These are phyloP conservation scores for Cydia splendana DNA, from an alignment of 1,140 invertebrate species.

Conservation along the genomic window DNA sequence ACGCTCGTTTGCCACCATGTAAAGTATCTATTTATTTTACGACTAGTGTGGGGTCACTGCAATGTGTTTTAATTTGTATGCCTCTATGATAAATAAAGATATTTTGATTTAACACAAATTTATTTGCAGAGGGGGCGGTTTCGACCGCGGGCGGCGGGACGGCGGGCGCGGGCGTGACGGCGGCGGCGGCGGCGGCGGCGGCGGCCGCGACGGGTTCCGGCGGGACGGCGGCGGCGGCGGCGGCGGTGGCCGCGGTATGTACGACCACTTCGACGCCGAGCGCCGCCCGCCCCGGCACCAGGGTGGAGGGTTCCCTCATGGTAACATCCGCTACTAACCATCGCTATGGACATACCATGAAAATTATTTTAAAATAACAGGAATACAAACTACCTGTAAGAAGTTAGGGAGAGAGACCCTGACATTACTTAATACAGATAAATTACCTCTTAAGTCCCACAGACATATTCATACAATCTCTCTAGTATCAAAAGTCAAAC, in stretches of 20 bases:
- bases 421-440: too few relatives aligned
- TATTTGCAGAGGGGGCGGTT: conserved; percentile 64
- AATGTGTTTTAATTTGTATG: too few relatives aligned
- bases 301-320: conserved; percentile 73
- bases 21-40: neutral
- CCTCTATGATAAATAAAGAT: too few relatives aligned
- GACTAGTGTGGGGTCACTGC: too few relatives aligned
- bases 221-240: conserved; percentile 38
- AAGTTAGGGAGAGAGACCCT: too few relatives aligned
- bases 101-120: neutral
- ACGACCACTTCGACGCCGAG: conserved; percentile 69
- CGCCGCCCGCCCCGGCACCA: conserved; percentile 63
- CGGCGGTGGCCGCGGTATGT: conserved; percentile 59
- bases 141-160: conserved; percentile 67
- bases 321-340: conserved; percentile 64
- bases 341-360: conserved; percentile 3
- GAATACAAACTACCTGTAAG: neutral
- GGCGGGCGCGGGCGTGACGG: conserved; percentile 65
- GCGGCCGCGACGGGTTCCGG: conserved; percentile 40
- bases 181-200: conserved; percentile 49
- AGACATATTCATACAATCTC: too few relatives aligned
- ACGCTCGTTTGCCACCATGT: too few relatives aligned
- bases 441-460: too few relatives aligned
- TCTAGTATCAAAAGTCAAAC: too few relatives aligned
- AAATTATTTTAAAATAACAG: neutral